Base-by-base conservation (phyloP, 2,888 invertebrate species). In the Prenolepis imparis region DNA sequence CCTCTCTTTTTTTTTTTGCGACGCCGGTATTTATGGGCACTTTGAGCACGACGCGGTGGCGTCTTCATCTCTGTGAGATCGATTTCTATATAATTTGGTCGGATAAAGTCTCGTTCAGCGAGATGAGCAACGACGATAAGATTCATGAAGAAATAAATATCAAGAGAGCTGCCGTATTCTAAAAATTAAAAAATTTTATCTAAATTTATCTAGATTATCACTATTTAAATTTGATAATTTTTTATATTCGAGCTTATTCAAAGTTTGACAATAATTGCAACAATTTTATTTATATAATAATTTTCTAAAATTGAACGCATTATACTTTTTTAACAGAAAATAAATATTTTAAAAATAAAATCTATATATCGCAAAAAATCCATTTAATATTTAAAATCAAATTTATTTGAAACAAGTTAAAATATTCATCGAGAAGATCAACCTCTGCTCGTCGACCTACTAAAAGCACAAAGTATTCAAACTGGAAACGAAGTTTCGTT, bases 401-500 rank as follows among this genome's bases (percentile, higher is more conserved):
- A 55, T 70, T 36, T 39, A 52, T 61, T 15, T 59, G 4, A 44
- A 1, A 21, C 1, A 18, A 52, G n/a, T 28, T 73, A 4, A 2
- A 9, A 32, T 12, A 15, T 44, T 61, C 8, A 21, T 63, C 8
- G n/a, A 59, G 3, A n/a, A n/a, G n/a, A 15, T 6, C 15, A 0
- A 28, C 0, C 12, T 32, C 1, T 44, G 9, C 41, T 3, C 11
- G 41, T 67, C 24, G 6, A n/a, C 36, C 6, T 41, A 59, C 21
- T 70, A 12, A 21, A 18, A 67, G 41, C 9, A 28, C 41, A 57
- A 36, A 28, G 39, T 55, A 81, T 75, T 68, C 81, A 55, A 66
- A 64, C 70, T 72, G 21, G 57, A 63, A 70, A 66, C 84, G 82
- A 84, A 86, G 86, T 83, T 83, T 63, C 57, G 15, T 36, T 55